Base-by-base conservation (phyloP, 2,888 invertebrate species). In the Folsomia candida region DNA sequence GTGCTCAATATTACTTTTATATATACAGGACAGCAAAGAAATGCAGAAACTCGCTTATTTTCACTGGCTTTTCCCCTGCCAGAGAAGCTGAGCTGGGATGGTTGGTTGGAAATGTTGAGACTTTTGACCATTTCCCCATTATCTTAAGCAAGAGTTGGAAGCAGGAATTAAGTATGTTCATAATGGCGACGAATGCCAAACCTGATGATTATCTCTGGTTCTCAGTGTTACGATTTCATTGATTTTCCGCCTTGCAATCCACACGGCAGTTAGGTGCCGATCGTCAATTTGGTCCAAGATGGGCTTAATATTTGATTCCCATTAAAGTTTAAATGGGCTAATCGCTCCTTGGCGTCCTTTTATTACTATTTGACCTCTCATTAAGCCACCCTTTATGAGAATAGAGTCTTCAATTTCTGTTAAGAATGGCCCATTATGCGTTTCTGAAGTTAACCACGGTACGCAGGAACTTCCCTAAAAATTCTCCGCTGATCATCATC, bases 1-100 rank as follows among this genome's bases (percentile, higher is more conserved):
- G n/a, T 51, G 51, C 51, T 51, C 62, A 62, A 29, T 62, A 64
- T 64, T 37, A 64, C 51, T 64, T 20, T 14, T 28, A 18, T 61
- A 29, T 61, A 61, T 27, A 24, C 6, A 27, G 60, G 26, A 60
- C 20, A 27, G 47, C 11, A 25, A 60, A 28, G 28, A 28, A 28
- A 61, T 28, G 28, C 61, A 61, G n/a, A n/a, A n/a, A n/a, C n/a
- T n/a, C n/a, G n/a, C n/a, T n/a, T n/a, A n/a, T n/a, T n/a, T n/a
- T n/a, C n/a, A n/a, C n/a, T n/a, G n/a, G n/a, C n/a, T n/a, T n/a
- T n/a, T n/a, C n/a, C n/a, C n/a, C n/a, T n/a, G n/a, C n/a, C n/a
- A n/a, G n/a, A n/a, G n/a, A 20, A n/a, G 18, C 54, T 22, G 54
- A 54, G 20, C 37, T 37, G 37, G 14, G 14, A 4, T 14, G n/a